Conservation (phyloP, 1,140 invertebrate species). For the Anagrus nilaparvatae region DNA sequence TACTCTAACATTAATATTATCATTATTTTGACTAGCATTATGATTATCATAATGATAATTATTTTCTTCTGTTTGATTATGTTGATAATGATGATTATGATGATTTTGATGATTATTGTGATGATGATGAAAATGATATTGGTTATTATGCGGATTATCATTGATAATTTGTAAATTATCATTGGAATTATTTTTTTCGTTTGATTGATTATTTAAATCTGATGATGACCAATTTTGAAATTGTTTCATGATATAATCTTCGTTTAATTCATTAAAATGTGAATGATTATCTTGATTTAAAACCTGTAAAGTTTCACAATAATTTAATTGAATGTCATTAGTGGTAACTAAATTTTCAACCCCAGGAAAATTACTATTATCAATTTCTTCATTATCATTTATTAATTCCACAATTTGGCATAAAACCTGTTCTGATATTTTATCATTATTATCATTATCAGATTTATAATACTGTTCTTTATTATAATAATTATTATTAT, state of each 20-base stretch:
- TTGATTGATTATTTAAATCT: no score
- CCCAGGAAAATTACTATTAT: no score
- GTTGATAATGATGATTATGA: not conserved
- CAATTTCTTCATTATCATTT: no score
- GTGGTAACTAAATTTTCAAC: no score
- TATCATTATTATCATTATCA: slow-evolving; percentile 1
- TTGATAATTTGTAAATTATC: no score
- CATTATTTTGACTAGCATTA: slow-evolving; percentile 2
- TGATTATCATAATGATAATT: slow-evolving; percentile 2
- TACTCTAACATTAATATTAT: slow-evolving; percentile 2
- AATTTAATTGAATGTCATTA: slow-evolving; percentile 3
- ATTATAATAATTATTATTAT: slow-evolving; percentile 5
- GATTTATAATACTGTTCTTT: slow-evolving; percentile 15
- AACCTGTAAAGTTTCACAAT: slow-evolving; percentile 8
- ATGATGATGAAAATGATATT: slow-evolving; percentile 4
- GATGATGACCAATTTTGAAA: no score
- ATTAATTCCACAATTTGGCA: not conserved
- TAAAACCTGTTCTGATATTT: not conserved
- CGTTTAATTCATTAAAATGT: slow-evolving; percentile 1
- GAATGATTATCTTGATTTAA: slow-evolving; percentile 1
- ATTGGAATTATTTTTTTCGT: not conserved
- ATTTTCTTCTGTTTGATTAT: slow-evolving; percentile 8
- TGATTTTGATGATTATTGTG: no score
- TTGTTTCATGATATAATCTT: no score
- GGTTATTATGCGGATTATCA: slow-evolving; percentile 3